Base-by-base conservation (phyloP, 1,140 invertebrate species). In the Drosophila teissieri region DNA sequence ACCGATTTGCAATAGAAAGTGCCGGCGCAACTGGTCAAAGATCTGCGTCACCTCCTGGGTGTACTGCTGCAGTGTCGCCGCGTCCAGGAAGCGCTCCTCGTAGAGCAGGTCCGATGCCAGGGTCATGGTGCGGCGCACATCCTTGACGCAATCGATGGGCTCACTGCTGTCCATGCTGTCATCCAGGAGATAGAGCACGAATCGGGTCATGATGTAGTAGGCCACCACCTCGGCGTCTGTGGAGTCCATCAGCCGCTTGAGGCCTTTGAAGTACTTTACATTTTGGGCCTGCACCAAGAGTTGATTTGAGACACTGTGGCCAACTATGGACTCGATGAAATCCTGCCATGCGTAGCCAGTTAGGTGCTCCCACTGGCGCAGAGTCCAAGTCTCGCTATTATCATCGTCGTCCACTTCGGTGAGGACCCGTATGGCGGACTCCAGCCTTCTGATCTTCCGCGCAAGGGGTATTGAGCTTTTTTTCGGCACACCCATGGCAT, bases 171-270 rank as follows among this genome's bases (percentile, higher is more conserved):
- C 58, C 51, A 77, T 74, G 0, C 42, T 46, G 7, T 90, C 67
- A 0, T 55, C 17, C 10, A 49, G 36, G 8, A 90, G 4, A 31
- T 91, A 39, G 2, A 46, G 17, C 1, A 70, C 48, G 8, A 91
- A 89, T 2, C 70, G 74, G 5, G 81, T n/a, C 91, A 91, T 91
- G 15, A 91, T 63, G 15, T 91, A 91, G 36, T 24, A 78, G n/a
- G 61, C 79, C 4, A 91, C 31, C 6, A 76, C 37, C 14, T 77
- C 57, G 8, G 42, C 17, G 11, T 82, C 70, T 10, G 37, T 22
- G 7, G 36, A 14, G 2, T 72, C 40, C 4, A 91, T 15, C 1
- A 92, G 22, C 0, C 22, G 19, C 0, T 67, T 46, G 0, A 92
- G 54, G 0, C 1, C 24, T 0, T 2, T 31, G 1, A 90, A 65